phyloP scores from a whole-genome alignment of 2,888 invertebrate genomes.

The Eumacrocentrus americanus region DNA sequence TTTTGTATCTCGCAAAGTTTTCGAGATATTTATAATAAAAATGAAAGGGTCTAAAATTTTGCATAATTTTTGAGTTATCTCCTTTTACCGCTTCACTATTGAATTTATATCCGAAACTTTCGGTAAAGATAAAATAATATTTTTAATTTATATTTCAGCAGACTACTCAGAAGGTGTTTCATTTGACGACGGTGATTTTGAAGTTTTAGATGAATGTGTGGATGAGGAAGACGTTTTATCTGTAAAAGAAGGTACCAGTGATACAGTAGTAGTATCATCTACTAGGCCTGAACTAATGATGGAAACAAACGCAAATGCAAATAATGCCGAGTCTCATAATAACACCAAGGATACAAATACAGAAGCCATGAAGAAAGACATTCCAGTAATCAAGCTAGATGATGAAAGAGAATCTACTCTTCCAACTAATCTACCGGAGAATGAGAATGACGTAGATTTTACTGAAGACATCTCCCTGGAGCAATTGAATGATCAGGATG shows the following conservation, averaged over 20 bases:
- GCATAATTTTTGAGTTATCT: no score
- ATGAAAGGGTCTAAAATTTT: no score
- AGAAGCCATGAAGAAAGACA: slow-evolving; percentile 10
- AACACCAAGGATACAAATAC: slow-evolving; percentile 17
- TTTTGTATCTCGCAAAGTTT: no score
- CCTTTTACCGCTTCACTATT: no score
- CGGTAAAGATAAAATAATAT: no score
- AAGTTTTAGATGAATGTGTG: slow-evolving; percentile 49
- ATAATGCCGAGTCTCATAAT: slow-evolving; percentile 6
- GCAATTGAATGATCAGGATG: slow-evolving; percentile 23
- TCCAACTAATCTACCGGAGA: background rate
- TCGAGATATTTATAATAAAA: no score
- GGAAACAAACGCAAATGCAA: slow-evolving; percentile 10
- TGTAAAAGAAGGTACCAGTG: background rate
- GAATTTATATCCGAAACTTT: no score
- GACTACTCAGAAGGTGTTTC: slow-evolving; percentile 43
- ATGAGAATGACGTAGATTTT: slow-evolving; percentile 34
- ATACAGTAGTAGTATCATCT: background rate
- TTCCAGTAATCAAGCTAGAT: background rate
- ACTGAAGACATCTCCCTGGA: slow-evolving; percentile 42
- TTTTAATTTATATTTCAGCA: no score
- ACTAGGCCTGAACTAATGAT: background rate
- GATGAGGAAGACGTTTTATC: slow-evolving; percentile 42
- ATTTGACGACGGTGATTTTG: slow-evolving; percentile 50
- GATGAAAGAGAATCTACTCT: background rate